Evolutionary conservation across 2,797 vertebrate genomes (phyloP).

Genomic region (Molossus molossus): DNA sequence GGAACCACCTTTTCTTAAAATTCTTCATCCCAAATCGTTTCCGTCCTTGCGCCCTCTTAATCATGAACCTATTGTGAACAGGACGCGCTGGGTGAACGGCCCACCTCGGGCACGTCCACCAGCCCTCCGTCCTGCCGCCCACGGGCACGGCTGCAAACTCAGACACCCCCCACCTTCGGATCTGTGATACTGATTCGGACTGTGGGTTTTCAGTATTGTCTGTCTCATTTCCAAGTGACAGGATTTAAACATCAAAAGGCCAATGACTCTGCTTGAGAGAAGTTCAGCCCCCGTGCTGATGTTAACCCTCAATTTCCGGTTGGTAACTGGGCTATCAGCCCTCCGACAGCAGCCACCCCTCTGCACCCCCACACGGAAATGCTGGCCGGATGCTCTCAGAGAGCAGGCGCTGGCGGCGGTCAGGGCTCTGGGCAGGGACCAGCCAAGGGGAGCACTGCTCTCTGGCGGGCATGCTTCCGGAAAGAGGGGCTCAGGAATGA

Average conservation of each 20-base stretch:
- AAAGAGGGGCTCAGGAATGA: too few species aligned
- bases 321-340: neutral
- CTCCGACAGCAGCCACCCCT: neutral
- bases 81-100: neutral
- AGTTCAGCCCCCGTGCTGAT: neutral
- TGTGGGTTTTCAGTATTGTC: neutral
- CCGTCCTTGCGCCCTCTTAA: conserved; percentile 98
- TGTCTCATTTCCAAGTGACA: neutral
- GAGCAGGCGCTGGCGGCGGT: fast-evolving
- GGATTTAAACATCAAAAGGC: neutral
- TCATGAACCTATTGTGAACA: conserved; percentile 95
- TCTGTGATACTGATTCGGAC: neutral
- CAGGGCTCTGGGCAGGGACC: neutral
- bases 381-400: fast-evolving
- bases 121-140: too few species aligned
- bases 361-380: neutral
- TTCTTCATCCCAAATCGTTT: conserved; percentile 99
- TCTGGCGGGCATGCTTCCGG: too few species aligned
- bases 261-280: neutral
- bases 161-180: fast-evolving
- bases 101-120: fast-evolving
- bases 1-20: conserved; percentile 99
- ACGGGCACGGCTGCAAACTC: neutral
- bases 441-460: neutral
- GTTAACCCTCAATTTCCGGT: too few species aligned